Conservation (phyloP, 1,140 invertebrate species). For the Manduca sexta region DNA sequence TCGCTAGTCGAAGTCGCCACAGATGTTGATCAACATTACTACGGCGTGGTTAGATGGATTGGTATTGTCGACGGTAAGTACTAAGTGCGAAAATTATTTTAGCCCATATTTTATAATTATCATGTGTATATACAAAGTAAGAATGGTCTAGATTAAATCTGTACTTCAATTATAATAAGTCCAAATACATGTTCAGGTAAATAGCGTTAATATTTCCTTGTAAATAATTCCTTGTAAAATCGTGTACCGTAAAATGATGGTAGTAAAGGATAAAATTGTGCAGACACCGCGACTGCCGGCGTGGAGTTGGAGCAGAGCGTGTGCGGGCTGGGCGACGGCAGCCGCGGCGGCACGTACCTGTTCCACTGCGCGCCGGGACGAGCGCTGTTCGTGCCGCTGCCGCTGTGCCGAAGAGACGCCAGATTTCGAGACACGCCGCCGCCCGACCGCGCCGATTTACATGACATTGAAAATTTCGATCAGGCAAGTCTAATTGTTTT, state of each 20-base stretch:
- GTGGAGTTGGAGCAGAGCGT: constrained; percentile 84
- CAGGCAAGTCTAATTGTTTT: constrained; percentile 32
- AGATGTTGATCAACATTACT: constrained; percentile 75
- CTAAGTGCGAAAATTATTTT: too few species aligned
- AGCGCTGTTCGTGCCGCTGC: constrained; percentile 85
- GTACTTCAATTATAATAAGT: too few species aligned
- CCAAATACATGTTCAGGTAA: too few species aligned
- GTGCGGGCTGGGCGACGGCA: constrained; percentile 83
- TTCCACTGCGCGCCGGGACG: constrained; percentile 82
- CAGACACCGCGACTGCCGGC: constrained; percentile 70
- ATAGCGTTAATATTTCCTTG: too few species aligned
- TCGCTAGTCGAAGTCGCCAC: constrained; percentile 83
- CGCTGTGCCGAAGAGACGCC: constrained; percentile 84
- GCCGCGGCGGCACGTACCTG: constrained; percentile 79
- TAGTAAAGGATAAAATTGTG: background rate
- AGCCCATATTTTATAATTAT: too few species aligned
- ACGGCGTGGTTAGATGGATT: constrained; percentile 93
- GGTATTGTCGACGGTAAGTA: constrained; percentile 80
- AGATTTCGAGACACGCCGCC: constrained; percentile 80
- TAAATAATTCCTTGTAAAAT: too few species aligned
- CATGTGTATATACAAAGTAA: too few species aligned
- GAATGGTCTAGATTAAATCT: too few species aligned
- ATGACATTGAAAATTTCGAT: constrained; percentile 38
- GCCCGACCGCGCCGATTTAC: constrained; percentile 38
- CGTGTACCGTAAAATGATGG: too few species aligned